Base-by-base conservation (phyloP, 2,113 vertebrate genomes). In the Phyllostomus hastatus region DNA sequence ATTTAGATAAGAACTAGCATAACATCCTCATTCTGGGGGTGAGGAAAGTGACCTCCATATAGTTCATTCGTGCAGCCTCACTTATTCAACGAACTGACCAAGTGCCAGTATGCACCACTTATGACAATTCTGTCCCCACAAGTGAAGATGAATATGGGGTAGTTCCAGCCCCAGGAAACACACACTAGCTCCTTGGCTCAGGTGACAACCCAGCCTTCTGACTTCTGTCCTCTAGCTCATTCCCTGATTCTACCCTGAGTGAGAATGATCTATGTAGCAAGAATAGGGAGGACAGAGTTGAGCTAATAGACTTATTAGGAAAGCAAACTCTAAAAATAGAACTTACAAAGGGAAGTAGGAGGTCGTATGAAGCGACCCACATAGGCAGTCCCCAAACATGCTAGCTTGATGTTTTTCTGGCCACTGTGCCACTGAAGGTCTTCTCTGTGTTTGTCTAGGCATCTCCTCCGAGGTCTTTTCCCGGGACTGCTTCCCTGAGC, bases 401-500 rank as follows among this genome's bases (percentile, higher is more conserved):
- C 28, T 73, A 22, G 10, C 52, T 41, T 69, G 15, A 31, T 90
- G 80, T 91, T 66, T 80, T 88, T 1, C 72, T 41, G 70, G 43
- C 8, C 64, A 0, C 12, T 59, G 24, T 89, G 61, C 46, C 89
- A 82, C 70, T 97, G 76, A 89, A 11, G 82, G 75, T 41, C 70
- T 86, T 90, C 88, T 97, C 69, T 96, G 3, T 88, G 86, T 97
- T 97, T 12, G 83, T 97, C 66, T 98, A 52, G 98, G 83, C 70
- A 81, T 98, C 96, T 91, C 97, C 94, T 90, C 96, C 38, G 98
- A 98, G 35, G 96, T 96, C 96, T 89, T 98, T 96, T 80, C 98
- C 85, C 97, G 96, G 96, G 98, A 98, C 54, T 91, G 94, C 96
- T 97, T 98, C 97, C 91, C 41, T 96, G 98, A 98, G 72, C 97